Evolutionary conservation across 2,797 vertebrate species (phyloP), one percentile per base, ranked within the genome.

Genomic region (Kryptolebias ocellatus): DNA sequence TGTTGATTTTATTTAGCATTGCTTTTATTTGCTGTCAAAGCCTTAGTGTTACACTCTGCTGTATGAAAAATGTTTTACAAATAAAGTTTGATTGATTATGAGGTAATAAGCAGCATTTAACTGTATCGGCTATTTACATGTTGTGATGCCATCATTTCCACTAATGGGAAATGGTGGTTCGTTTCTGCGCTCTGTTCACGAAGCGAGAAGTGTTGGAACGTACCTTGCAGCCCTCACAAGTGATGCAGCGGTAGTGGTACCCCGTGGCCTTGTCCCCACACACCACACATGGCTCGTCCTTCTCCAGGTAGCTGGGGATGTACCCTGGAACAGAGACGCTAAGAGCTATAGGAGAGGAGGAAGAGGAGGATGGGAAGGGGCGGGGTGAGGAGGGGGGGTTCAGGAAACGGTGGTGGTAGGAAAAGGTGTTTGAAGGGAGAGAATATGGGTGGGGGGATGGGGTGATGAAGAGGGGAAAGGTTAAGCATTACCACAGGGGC

Each of bases 161-260:
- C 20, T 1, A 24, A 24, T 24, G 20, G 20, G 2, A 24, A 24
- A 24, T 24, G 20, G 20, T 24, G 20, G 20, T 24, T 6, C 27
- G 11, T 17, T 14, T 51, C 52, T 52, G 31, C 42, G 31, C 28
- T 0, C 8, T 2, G 47, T 1, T 6, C 39, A 34, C 2, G 3
- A 28, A 53, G 10, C 4, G 27, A 60, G 56, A 68, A 15, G 10
- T n/a, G 54, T 4, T 54, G 2, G 6, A 17, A 49, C 6, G 15
- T 87, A 98, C 97, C 96, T 98, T 99, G 93, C 97, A 99, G 82
- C 97, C 97, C 93, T 99, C 97, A 34, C 97, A 99, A 88, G 97
- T 99, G 93, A 99, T 99, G 92, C 97, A 99, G 91, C 97, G 96
- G 92, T 99, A 98, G 93, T 98, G 97, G 94, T 98, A 98, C 56